Evolutionary conservation across 1,140 invertebrate species (phyloP).

Genomic region (Drosophila lini): DNA sequence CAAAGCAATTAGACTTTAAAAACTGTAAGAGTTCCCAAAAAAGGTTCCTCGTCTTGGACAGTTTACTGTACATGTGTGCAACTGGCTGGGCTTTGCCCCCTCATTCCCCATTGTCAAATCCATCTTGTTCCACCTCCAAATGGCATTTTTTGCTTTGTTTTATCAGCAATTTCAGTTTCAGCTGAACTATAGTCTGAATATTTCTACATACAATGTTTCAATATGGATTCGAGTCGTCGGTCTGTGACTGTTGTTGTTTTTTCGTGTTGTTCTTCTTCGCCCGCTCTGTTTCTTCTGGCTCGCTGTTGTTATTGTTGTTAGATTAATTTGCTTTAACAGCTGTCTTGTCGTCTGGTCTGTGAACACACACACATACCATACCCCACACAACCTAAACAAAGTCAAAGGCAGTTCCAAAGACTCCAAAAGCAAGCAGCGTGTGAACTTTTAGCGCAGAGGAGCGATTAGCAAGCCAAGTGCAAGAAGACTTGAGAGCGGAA

Average conservation of each 20-base stretch:
- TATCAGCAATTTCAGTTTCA: slow-evolving; percentile 60
- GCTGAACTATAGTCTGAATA: slow-evolving; percentile 50
- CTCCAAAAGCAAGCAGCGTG: slow-evolving; percentile 55
- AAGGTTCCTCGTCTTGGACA: neutral
- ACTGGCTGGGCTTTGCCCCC: slow-evolving; percentile 14
- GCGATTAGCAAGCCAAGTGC: slow-evolving; percentile 37
- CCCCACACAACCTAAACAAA: slow-evolving; percentile 32
- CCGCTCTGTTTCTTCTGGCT: slow-evolving; percentile 39
- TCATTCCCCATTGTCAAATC: neutral
- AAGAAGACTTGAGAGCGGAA: slow-evolving; percentile 31
- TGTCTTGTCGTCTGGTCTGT: slow-evolving; percentile 53
- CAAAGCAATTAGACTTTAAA: neutral
- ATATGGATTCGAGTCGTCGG: slow-evolving; percentile 28
- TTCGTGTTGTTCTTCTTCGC: slow-evolving; percentile 22
- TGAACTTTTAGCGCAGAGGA: slow-evolving; percentile 51
- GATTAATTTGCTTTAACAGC: slow-evolving; percentile 71
- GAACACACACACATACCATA: slow-evolving; percentile 17
- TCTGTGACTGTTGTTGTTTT: slow-evolving; percentile 18
- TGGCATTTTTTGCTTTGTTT: slow-evolving; percentile 45
- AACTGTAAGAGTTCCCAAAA: neutral
- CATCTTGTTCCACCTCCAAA: slow-evolving; percentile 23
- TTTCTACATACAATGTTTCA: slow-evolving; percentile 47
- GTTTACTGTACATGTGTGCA: slow-evolving; percentile 23
- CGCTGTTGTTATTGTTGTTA: slow-evolving; percentile 41
- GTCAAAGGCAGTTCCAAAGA: slow-evolving; percentile 35